Evolutionary conservation across 2,113 vertebrate genomes (phyloP).

Genomic region (Nerophis ophidion): DNA sequence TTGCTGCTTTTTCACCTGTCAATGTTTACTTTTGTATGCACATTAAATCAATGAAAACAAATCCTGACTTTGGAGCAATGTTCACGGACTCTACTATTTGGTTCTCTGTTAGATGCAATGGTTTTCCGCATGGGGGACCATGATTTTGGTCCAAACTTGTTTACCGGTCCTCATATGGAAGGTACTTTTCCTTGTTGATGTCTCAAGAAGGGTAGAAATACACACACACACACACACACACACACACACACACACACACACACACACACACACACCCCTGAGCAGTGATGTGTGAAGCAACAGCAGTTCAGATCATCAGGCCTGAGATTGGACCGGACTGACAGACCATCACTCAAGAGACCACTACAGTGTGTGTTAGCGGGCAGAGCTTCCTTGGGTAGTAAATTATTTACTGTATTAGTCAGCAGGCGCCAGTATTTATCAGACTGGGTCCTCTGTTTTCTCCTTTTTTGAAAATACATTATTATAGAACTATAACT

Average conservation of each 20-base stretch:
- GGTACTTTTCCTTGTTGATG: too few species aligned
- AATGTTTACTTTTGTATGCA: too few species aligned
- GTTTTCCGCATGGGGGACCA: too few species aligned
- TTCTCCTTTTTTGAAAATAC: not conserved
- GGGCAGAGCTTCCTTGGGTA: constrained; percentile 1
- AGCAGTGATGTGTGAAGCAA: constrained; percentile 11
- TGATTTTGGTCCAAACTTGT: too few species aligned
- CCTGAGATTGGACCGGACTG: constrained; percentile 21
- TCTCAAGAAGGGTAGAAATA: too few species aligned
- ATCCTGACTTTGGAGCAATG: too few species aligned
- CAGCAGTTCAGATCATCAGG: constrained; percentile 20
- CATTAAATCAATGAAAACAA: too few species aligned
- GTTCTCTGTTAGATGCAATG: too few species aligned
- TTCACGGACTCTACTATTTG: too few species aligned
- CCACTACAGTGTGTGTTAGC: not conserved
- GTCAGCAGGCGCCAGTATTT: not conserved
- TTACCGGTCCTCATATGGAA: too few species aligned
- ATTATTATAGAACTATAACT: not conserved
- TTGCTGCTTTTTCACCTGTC: too few species aligned
- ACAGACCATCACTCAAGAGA: constrained; percentile 11
- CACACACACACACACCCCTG: not conserved
- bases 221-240: too few species aligned
- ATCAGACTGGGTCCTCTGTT: not conserved
- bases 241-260: constrained; percentile 11
- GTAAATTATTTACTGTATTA: constrained; percentile 3